Evolutionary conservation across 2,113 vertebrate genomes (phyloP), one percentile per base, ranked within the genome.

Genomic region (Cynopterus brachyotis): DNA sequence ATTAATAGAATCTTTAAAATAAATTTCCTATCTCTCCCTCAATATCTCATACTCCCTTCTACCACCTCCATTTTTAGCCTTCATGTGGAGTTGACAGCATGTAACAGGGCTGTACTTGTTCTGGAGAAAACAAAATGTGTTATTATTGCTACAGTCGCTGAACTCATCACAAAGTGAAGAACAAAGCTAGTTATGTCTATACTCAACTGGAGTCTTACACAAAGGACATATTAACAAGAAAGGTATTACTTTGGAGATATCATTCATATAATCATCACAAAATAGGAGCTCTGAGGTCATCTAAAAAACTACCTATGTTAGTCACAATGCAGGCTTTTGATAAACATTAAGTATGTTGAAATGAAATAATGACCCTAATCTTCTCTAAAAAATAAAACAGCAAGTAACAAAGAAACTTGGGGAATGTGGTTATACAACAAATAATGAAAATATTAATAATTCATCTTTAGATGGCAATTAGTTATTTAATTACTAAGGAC

Each of bases 291-390:
- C 45, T 70, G 22, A 57, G 5, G 28, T 53, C 76, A 62, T 72
- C 4, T n/a, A 45, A 79, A 92, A 84, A 47, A 62, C 8, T 78
- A 66, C 8, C 60, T 82, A 72, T 40, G 79, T 88, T 30, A 60
- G 47, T 86, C 45, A 79, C 19, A 90, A 8, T 70, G 0, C 9
- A 90, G 40, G 28, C 16, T 95, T 94, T 94, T 92, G 75, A 84
- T 57, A 79, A 75, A 79, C 6, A 69, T 90, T 83, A 96, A 70
- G 37, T 89, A 76, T 16, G 6, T 19, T 83, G 24, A 78, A 87
- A 55, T 84, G n/a, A 80, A 94, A 88, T 87, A 97, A 82, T 73
- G 17, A 96, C 30, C 24, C 40, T 85, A 92, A 93, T 78, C 28
- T 45, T 93, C 40, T 91, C 32, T 40, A 66, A 9, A 85, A 67